These are phyloP conservation scores for Pseudomyrmex pallidus DNA, from an alignment of 1,140 invertebrate species.

Conservation along the genomic window DNA sequence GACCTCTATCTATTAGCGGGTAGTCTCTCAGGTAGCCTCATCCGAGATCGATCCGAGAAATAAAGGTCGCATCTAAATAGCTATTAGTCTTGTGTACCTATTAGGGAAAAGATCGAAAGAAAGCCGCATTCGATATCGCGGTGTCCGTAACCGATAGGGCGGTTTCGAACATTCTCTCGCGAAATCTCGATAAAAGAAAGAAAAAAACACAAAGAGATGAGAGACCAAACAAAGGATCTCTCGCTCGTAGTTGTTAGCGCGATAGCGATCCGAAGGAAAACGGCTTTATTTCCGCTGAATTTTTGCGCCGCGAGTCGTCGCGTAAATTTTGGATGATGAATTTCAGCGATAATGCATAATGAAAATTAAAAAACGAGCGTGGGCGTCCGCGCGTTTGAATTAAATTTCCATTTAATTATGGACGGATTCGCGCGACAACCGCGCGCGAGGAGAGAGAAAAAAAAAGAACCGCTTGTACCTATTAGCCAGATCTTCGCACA, in stretches of 20 bases:
- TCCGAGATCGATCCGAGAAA: conserved; percentile 19
- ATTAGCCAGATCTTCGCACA: conserved; percentile 63
- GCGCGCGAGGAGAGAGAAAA: conserved; percentile 46
- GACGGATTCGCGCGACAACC: not conserved
- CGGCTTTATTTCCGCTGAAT: conserved; percentile 15
- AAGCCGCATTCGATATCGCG: conserved; percentile 35
- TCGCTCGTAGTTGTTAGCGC: conserved; percentile 48
- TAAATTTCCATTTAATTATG: conserved; percentile 74
- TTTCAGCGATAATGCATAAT: conserved; percentile 1
- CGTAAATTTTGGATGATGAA: not conserved
- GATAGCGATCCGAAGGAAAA: conserved; percentile 42
- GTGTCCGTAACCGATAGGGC: conserved; percentile 10
- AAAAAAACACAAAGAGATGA: conserved; percentile 23
- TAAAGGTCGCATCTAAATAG: conserved; percentile 42
- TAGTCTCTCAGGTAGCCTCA: conserved; percentile 15
- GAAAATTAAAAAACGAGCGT: too few relatives aligned
- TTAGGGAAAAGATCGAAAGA: conserved; percentile 53
- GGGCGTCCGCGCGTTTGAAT: conserved; percentile 7
- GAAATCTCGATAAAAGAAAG: conserved; percentile 3
- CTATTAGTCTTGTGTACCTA: conserved; percentile 45
- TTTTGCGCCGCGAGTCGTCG: too few relatives aligned
- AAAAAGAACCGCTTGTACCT: conserved; percentile 44
- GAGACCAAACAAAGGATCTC: conserved; percentile 25
- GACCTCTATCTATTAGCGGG: conserved; percentile 50
- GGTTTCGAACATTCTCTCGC: not conserved